Evolutionary conservation across 2,888 invertebrate genomes (phyloP).

Genomic region (Drosophila imparisetae): DNA sequence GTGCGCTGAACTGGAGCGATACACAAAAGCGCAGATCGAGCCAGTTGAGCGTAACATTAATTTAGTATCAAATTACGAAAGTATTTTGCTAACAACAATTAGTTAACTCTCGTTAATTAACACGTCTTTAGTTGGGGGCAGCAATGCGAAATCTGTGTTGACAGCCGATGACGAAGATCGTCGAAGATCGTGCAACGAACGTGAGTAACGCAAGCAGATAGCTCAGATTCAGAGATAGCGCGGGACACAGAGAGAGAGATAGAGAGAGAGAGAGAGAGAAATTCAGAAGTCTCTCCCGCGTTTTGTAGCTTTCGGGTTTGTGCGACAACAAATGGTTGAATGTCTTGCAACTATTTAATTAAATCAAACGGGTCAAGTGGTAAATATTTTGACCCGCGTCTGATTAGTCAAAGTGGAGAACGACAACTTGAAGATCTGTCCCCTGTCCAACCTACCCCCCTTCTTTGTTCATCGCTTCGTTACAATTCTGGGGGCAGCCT

Average conservation of each 20-base stretch:
- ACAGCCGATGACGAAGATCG: slow-evolving; percentile 74
- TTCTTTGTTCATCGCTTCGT: too few relatives aligned
- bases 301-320: slow-evolving; percentile 37
- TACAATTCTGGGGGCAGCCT: slow-evolving; percentile 33
- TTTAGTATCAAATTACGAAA: slow-evolving; percentile 84
- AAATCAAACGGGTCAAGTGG: slow-evolving; percentile 85
- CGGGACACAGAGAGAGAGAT: neutral
- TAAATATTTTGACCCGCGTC: slow-evolving; percentile 85
- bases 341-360: slow-evolving; percentile 85
- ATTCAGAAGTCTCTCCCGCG: neutral
- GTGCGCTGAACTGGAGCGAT: slow-evolving; percentile 39
- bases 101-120: slow-evolving; percentile 85
- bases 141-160: slow-evolving; percentile 83
- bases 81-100: slow-evolving; percentile 84
- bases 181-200: slow-evolving; percentile 17
- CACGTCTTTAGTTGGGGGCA: slow-evolving; percentile 80
- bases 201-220: slow-evolving; percentile 10
- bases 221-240: neutral
- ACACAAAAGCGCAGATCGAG: slow-evolving; percentile 77
- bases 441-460: slow-evolving; percentile 1
- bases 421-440: slow-evolving; percentile 51
- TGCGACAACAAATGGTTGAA: slow-evolving; percentile 78
- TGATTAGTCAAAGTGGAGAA: slow-evolving; percentile 81
- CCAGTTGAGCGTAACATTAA: slow-evolving; percentile 81
- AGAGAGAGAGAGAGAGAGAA: neutral